These are phyloP conservation scores for Leguminivora glycinivorella DNA, from an alignment of 1,140 invertebrate species.

Conservation along the genomic window DNA sequence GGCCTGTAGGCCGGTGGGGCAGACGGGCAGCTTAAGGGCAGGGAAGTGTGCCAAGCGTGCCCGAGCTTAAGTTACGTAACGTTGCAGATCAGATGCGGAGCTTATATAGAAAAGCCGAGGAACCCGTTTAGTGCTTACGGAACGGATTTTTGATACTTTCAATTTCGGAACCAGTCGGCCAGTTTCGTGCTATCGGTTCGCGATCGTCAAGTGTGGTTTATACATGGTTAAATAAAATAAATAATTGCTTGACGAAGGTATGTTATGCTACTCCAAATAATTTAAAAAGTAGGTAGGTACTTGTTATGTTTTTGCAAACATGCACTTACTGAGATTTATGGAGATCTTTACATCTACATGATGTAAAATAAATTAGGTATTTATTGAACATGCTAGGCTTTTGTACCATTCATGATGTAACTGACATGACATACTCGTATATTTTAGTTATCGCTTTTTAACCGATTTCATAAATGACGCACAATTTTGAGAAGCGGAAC, in stretches of 20 bases:
- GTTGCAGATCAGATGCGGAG: slow-evolving; percentile 62
- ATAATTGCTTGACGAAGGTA: too few relatives aligned
- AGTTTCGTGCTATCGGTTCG: too few relatives aligned
- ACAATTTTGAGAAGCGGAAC: too few relatives aligned
- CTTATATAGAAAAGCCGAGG: slow-evolving; percentile 36
- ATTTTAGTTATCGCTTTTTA: too few relatives aligned
- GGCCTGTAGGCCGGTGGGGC: slow-evolving; percentile 8
- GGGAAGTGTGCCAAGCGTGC: slow-evolving; percentile 47
- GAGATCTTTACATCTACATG: not conserved
- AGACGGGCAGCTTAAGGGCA: slow-evolving; percentile 31
- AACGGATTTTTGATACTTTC: too few relatives aligned
- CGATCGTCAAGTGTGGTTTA: too few relatives aligned
- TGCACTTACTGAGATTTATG: not conserved
- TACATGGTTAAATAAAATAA: too few relatives aligned
- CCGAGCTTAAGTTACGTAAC: slow-evolving; percentile 50
- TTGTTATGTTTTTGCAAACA: not conserved
- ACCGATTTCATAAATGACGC: too few relatives aligned
- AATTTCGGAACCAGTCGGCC: too few relatives aligned
- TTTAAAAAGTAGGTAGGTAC: not conserved
- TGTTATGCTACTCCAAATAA: too few relatives aligned
- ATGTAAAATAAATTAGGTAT: too few relatives aligned
- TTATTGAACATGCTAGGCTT: not conserved
- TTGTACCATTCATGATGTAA: not conserved
- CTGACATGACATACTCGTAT: too few relatives aligned
- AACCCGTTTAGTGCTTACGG: not conserved